Evolutionary conservation across 37 sponge, comb jelly and placozoan species (phyloP).

Genomic region (Halichondria panicea): DNA sequence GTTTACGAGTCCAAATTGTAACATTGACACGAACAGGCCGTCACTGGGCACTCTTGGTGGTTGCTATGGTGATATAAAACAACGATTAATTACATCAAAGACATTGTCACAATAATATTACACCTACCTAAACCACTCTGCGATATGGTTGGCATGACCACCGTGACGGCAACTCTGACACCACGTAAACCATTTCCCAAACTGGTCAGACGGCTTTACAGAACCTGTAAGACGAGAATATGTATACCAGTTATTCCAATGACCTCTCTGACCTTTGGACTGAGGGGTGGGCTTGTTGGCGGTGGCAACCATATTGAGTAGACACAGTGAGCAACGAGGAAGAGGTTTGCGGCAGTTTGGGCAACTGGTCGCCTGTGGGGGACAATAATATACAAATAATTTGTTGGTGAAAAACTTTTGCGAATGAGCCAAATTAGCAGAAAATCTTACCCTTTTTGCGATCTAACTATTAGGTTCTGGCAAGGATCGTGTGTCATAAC

Average conservation of each 20-base stretch:
- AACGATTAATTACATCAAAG: background rate
- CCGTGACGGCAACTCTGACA: conserved; percentile 91
- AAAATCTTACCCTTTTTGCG: too few relatives aligned
- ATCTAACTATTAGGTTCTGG: too few relatives aligned
- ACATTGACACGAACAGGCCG: conserved; percentile 72
- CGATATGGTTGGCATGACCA: conserved; percentile 83
- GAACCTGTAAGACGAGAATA: background rate
- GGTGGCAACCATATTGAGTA: conserved; percentile 72
- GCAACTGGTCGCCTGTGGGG: conserved; percentile 66
- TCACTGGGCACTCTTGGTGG: conserved; percentile 81
- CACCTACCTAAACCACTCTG: conserved; percentile 83
- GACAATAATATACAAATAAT: background rate
- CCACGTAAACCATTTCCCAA: conserved; percentile 91
- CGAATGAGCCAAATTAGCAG: too few relatives aligned
- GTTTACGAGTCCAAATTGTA: conserved; percentile 48
- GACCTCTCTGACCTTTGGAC: background rate
- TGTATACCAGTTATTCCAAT: background rate
- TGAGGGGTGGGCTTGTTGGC: background rate
- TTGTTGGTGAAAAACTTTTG: too few relatives aligned
- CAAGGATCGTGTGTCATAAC: too few relatives aligned
- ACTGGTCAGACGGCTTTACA: conserved; percentile 25
- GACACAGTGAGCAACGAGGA: conserved; percentile 84
- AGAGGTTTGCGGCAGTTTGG: conserved; percentile 89
- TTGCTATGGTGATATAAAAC: conserved; percentile 23
- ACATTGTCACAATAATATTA: background rate